Percentiles rank a stretch among this genome's conserved stretches.
Evolutionary conservation across 2,113 vertebrate species (phyloP).

Genomic region (Corvus moneduloides): DNA sequence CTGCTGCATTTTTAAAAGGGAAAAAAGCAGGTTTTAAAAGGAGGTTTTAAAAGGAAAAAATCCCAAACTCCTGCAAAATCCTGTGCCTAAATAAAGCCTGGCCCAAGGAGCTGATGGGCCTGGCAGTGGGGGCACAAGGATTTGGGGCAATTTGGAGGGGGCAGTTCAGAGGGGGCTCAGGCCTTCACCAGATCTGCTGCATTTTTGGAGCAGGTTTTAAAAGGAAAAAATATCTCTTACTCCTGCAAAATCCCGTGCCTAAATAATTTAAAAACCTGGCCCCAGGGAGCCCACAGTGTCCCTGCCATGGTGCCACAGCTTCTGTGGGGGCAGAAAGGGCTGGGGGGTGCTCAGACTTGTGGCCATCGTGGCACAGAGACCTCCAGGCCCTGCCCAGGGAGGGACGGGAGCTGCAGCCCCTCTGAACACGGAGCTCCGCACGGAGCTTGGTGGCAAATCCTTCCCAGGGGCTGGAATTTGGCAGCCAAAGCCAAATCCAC

Average conservation of each 20-base stretch:
- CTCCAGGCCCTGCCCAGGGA: neutral
- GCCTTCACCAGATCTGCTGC: neutral
- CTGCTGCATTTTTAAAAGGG: neutral
- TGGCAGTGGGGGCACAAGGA: neutral
- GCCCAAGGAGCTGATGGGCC: neutral
- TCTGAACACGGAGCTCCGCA: neutral
- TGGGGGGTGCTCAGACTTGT: neutral
- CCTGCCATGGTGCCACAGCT: neutral
- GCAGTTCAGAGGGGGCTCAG: rapidly evolving
- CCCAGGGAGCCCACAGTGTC: rapidly evolving
- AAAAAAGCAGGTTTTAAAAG: too few relatives aligned
- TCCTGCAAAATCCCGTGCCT: rapidly evolving
- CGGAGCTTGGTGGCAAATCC: neutral
- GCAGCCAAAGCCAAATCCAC: neutral
- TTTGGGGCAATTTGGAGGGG: neutral
- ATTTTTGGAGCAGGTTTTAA: neutral
- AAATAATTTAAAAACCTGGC: neutral
- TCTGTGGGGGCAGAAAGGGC: neutral
- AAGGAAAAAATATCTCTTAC: neutral
- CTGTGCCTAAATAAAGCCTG: rapidly evolving
- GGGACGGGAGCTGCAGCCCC: neutral
- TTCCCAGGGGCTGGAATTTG: neutral
- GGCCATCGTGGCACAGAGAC: neutral
- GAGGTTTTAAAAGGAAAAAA: neutral
- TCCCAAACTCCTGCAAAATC: neutral